Percentiles rank a stretch among this genome's conserved stretches.
These are phyloP conservation scores for Plutomurus gul DNA, from an alignment of 1,140 invertebrate genomes.

Conservation along the genomic window DNA sequence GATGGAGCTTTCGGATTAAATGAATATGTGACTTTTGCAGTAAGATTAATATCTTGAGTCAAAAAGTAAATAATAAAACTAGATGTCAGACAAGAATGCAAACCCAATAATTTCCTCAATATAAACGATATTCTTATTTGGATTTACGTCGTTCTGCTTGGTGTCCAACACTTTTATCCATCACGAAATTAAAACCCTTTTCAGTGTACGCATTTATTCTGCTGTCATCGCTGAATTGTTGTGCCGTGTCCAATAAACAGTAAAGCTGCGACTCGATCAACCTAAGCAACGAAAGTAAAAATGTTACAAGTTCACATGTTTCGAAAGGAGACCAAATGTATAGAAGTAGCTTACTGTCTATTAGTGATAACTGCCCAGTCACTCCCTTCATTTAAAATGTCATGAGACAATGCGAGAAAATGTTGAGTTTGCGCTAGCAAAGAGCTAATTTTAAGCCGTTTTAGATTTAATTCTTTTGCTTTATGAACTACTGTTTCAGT, in stretches of 20 bases:
- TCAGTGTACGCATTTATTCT: neutral
- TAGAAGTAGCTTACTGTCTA: neutral
- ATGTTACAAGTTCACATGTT: neutral
- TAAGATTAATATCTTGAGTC: neutral
- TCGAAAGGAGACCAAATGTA: neutral
- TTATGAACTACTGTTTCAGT: neutral
- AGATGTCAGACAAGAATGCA: neutral
- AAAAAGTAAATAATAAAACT: neutral
- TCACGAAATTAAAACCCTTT: neutral
- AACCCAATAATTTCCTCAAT: neutral
- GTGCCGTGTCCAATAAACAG: neutral
- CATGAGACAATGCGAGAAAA: neutral
- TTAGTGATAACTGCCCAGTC: neutral
- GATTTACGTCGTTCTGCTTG: conserved; percentile 12
- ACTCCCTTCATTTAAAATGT: neutral
- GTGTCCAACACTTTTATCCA: conserved; percentile 13
- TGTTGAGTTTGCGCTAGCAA: neutral
- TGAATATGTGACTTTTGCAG: neutral
- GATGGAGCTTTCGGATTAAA: neutral
- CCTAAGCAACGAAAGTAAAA: neutral
- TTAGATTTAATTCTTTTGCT: neutral
- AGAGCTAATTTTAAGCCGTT: neutral
- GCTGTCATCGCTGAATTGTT: neutral
- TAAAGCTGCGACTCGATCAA: neutral
- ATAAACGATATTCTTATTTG: too few relatives aligned